These are phyloP conservation scores for Isichthys henryi DNA, from an alignment of 2,113 vertebrate genomes.

Conservation along the genomic window DNA sequence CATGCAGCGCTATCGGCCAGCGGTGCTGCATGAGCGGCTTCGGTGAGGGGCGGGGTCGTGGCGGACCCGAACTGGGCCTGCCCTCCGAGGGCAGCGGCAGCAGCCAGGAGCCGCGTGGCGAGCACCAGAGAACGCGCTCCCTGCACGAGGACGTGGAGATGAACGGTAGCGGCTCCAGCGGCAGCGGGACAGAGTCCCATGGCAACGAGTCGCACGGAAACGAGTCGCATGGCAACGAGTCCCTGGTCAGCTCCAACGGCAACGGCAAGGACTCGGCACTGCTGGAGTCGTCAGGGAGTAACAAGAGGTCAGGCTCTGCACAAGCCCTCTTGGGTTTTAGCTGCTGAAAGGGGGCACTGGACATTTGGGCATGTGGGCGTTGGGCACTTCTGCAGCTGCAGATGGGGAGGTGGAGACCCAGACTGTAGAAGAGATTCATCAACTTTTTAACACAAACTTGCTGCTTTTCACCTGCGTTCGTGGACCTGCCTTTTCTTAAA, in stretches of 20 bases:
- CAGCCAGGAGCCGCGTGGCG: conserved; percentile 49
- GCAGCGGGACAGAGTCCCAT: conserved; percentile 72
- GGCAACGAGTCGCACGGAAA: conserved; percentile 67
- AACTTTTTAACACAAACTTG: background rate
- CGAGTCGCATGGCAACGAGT: conserved; percentile 70
- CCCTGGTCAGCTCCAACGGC: conserved; percentile 58
- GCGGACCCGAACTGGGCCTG: conserved; percentile 38
- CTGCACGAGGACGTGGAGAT: conserved; percentile 81
- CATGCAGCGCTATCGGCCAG: conserved; percentile 37
- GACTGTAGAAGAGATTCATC: background rate
- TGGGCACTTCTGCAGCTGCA: background rate
- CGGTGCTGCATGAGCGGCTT: conserved; percentile 59
- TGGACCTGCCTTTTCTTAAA: background rate
- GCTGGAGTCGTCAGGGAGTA: conserved; percentile 60
- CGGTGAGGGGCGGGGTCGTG: conserved; percentile 29
- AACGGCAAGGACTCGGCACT: conserved; percentile 70
- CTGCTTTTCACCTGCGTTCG: background rate
- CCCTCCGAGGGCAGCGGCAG: conserved; percentile 63
- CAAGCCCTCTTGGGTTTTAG: background rate
- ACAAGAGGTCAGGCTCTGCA: conserved; percentile 66
- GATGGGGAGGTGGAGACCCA: background rate
- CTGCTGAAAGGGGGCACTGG: background rate
- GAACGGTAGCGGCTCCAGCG: conserved; percentile 69
- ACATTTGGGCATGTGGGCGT: background rate
- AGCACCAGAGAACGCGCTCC: conserved; percentile 42